These are phyloP conservation scores for Temnopleurus reevesii DNA, from an alignment of 53 echinoderm and acorn worm species.

Conservation along the genomic window DNA sequence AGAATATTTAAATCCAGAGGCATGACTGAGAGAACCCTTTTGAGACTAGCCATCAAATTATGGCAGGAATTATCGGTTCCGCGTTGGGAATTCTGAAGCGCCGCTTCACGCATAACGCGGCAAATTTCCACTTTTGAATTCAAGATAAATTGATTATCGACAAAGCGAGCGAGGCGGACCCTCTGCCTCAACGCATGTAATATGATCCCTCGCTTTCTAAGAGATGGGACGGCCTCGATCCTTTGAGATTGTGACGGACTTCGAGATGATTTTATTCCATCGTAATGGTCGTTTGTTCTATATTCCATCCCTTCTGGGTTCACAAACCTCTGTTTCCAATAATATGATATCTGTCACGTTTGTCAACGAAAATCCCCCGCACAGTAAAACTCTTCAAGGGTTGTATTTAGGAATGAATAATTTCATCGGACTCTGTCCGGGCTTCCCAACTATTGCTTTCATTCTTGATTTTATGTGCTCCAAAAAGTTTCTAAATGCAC, in stretches of 20 bases:
- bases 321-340: neutral
- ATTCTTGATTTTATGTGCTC: no score
- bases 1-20: neutral
- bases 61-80: neutral
- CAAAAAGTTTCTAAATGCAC: no score
- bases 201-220: neutral
- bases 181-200: conserved; percentile 26
- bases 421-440: neutral
- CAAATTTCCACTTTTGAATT: conserved; percentile 42
- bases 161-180: conserved; percentile 7
- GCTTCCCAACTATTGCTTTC: no score
- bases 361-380: neutral
- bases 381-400: neutral
- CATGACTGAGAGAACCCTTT: neutral
- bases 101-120: neutral
- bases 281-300: conserved; percentile 22
- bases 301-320: neutral
- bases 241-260: neutral
- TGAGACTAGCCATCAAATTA: conserved; percentile 5
- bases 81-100: neutral
- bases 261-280: neutral
- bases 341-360: neutral
- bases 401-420: neutral
- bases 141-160: conserved; percentile 48
- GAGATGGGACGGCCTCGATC: neutral